Evolutionary conservation across 2,888 invertebrate species (phyloP).

Genomic region (Sarcophaga caerulescens): DNA sequence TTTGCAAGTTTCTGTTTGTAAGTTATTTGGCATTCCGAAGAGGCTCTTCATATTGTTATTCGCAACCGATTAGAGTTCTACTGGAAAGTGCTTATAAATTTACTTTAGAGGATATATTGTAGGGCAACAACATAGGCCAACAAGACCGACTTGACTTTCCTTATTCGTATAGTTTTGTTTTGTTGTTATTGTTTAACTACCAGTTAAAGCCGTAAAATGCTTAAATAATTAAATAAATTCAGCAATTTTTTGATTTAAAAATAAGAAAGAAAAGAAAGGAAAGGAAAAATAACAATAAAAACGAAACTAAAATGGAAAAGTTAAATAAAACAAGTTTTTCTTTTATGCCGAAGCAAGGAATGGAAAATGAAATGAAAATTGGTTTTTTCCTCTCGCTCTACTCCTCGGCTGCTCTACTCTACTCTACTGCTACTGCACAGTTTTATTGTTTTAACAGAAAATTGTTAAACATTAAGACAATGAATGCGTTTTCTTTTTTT

Average conservation of each 20-base stretch:
- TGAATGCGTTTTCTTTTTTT: conserved; percentile 32
- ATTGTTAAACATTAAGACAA: conserved; percentile 34
- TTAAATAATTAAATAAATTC: conserved; percentile 51
- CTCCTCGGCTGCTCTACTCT: background rate
- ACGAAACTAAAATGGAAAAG: background rate
- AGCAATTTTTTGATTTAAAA: conserved; percentile 28
- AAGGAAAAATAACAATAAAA: too few relatives aligned
- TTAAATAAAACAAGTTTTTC: conserved; percentile 56
- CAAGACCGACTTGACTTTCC: background rate
- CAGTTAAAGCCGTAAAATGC: conserved; percentile 45
- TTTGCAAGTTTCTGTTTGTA: too few relatives aligned
- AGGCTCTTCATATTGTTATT: too few relatives aligned
- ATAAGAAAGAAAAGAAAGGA: too few relatives aligned
- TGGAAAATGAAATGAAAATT: conserved; percentile 48
- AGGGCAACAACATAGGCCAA: too few relatives aligned
- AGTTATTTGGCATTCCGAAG: too few relatives aligned
- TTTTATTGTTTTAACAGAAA: background rate
- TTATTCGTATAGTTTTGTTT: conserved; percentile 1
- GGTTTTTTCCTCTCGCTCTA: conserved; percentile 18
- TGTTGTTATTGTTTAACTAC: background rate
- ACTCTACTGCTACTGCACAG: background rate
- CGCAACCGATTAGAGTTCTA: too few relatives aligned
- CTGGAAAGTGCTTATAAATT: too few relatives aligned
- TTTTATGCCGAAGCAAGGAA: background rate
- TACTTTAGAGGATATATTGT: too few relatives aligned